Percentiles rank a stretch among this genome's conserved stretches.
Conservation (phyloP, 2,888 invertebrate genomes). For the Andricus curvator region DNA sequence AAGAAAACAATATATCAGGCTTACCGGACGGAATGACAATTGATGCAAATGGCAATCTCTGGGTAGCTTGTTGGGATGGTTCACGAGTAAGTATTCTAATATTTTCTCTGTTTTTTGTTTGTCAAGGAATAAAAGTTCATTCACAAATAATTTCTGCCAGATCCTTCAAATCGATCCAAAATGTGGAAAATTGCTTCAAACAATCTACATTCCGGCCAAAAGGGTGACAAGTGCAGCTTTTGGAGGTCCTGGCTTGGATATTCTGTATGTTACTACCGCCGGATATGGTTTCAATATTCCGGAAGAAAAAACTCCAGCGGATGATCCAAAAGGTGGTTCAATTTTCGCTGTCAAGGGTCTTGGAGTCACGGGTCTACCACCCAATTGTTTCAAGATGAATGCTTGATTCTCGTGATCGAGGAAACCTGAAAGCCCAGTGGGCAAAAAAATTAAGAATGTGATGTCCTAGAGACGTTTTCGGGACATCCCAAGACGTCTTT, state of each 20-base stretch:
- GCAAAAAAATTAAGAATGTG: too few relatives aligned
- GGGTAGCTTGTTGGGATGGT: conserved; percentile 85
- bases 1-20: conserved; percentile 81
- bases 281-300: conserved; percentile 75
- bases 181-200: conserved; percentile 80
- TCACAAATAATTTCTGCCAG: conserved; percentile 72
- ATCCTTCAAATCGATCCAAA: conserved; percentile 82
- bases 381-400: conserved; percentile 8
- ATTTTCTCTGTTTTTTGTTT: neutral
- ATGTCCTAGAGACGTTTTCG: too few relatives aligned
- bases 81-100: conserved; percentile 81
- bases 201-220: conserved; percentile 81
- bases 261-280: conserved; percentile 85
- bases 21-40: conserved; percentile 89
- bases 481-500: too few relatives aligned
- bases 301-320: conserved; percentile 75
- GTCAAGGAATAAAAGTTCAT: neutral
- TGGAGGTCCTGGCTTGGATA: conserved; percentile 84
- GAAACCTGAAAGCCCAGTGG: neutral
- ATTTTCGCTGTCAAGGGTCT: conserved; percentile 77
- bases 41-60: conserved; percentile 87
- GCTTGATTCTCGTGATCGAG: neutral
- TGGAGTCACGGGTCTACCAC: conserved; percentile 68
- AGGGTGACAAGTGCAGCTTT: conserved; percentile 85
- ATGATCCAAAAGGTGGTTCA: conserved; percentile 75